These are phyloP conservation scores for Eurosta solidaginis DNA, from an alignment of 1,140 invertebrate genomes.

Conservation along the genomic window DNA sequence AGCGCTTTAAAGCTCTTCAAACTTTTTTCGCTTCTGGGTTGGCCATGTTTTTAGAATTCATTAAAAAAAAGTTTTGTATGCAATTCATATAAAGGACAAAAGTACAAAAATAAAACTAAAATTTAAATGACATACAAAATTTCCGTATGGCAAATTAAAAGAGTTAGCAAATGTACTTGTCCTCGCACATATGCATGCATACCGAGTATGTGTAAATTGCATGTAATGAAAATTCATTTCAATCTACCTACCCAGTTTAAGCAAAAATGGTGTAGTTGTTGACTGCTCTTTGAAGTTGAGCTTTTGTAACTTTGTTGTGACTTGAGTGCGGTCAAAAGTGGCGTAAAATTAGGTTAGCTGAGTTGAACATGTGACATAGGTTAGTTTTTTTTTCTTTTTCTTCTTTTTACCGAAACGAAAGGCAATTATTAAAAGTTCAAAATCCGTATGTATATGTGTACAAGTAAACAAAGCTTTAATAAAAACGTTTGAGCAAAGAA, in stretches of 20 bases:
- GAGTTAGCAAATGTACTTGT: neutral
- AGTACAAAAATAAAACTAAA: neutral
- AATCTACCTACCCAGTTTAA: neutral
- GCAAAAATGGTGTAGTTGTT: neutral
- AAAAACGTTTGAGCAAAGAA: no score
- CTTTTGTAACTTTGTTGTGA: slow-evolving; percentile 13
- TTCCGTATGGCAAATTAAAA: neutral
- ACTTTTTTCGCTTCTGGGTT: neutral
- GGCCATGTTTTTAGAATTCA: neutral
- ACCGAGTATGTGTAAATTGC: no score
- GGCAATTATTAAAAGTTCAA: no score
- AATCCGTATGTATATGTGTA: no score
- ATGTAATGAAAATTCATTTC: neutral
- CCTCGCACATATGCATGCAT: neutral
- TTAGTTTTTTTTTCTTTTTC: no score
- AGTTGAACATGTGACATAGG: no score
- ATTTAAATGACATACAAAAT: neutral
- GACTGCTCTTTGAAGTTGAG: neutral
- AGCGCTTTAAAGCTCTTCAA: neutral
- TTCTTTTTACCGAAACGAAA: no score
- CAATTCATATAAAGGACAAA: neutral
- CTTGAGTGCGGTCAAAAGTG: neutral
- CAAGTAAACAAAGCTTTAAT: no score
- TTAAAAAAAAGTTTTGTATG: neutral
- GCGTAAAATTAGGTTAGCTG: slow-evolving; percentile 14